Evolutionary conservation across 2,888 invertebrate species (phyloP), one percentile per base, ranked within the genome.

Genomic region (Athalia cordata): DNA sequence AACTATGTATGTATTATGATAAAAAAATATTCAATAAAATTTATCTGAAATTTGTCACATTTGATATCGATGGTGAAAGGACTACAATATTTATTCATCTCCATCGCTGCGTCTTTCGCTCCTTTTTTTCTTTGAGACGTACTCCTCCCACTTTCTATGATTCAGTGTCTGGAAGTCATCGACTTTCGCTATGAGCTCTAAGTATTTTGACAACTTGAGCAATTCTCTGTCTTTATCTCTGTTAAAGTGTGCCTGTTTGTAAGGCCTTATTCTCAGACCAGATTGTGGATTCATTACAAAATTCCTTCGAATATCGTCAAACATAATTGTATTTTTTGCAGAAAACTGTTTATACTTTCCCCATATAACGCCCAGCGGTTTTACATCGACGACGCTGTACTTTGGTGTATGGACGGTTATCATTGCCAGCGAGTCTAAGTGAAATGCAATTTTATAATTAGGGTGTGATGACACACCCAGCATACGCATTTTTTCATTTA

Each of bases 211-310:
- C 7, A 99, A 91, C 82, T 95, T 94, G 0, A 97, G 84, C 11
- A 99, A 90, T 89, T 99, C 98, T 76, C 93, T 92, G 86, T 99
- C 99, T 77, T 93, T 95, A 76, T 93, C 93, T 68, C 98, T 93
- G 89, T 97, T 98, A 0, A 96, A 90, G 87, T 98, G 98, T 0
- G 98, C 98, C 86, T 98, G 96, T 5, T 96, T 93, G 89, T 98
- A 99, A 0, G 98, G 95, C 86, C 95, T 93, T 85, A 99, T 98
- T 90, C 95, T 95, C 0, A 99, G 91, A 0, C 99, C 99, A 79
- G 96, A 97, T 85, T 96, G 96, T 0, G 98, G 98, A 90, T 99
- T 99, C 98, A 99, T 98, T 59, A 98, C 93, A 87, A 99, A 99
- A 90, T 99, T 99, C 83, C 98, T 92, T 77, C 98, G 92, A 59